Percentiles rank a stretch among this genome's conserved stretches.
Evolutionary conservation across 2,888 invertebrate genomes (phyloP).

Genomic region (Coremacera marginata): DNA sequence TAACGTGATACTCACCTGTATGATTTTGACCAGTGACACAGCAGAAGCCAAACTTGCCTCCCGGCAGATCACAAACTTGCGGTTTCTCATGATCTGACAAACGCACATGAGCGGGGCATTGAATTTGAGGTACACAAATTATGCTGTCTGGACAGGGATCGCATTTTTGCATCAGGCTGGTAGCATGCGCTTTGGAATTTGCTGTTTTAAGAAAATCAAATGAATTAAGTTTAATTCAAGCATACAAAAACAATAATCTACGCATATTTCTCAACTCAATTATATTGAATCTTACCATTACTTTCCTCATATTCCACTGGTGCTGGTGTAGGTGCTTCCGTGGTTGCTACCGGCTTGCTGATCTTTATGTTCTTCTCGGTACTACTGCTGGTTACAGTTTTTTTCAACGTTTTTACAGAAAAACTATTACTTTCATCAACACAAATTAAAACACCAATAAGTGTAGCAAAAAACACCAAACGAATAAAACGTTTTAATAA

Average conservation of each 20-base stretch:
- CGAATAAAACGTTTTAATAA: background rate
- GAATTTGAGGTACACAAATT: constrained; percentile 75
- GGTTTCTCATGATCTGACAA: constrained; percentile 62
- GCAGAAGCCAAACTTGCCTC: constrained; percentile 72
- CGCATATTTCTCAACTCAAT: too few relatives aligned
- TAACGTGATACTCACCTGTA: constrained; percentile 62
- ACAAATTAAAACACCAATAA: background rate
- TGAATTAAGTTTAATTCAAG: background rate
- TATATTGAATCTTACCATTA: background rate
- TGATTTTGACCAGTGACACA: constrained; percentile 76
- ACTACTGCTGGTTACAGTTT: background rate
- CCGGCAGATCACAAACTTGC: constrained; percentile 72
- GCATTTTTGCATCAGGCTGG: constrained; percentile 56
- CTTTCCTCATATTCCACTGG: background rate
- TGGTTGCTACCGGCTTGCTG: background rate
- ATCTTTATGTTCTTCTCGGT: background rate
- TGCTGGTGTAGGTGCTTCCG: too few relatives aligned
- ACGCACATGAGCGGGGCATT: constrained; percentile 76
- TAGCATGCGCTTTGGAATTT: constrained; percentile 24
- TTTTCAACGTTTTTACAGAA: background rate
- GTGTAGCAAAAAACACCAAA: background rate
- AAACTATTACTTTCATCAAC: background rate
- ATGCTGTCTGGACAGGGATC: constrained; percentile 70
- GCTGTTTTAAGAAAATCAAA: background rate
- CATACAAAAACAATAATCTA: too few relatives aligned